Conservation (phyloP, 2,113 vertebrate genomes). For the Henicopernis longicauda region DNA sequence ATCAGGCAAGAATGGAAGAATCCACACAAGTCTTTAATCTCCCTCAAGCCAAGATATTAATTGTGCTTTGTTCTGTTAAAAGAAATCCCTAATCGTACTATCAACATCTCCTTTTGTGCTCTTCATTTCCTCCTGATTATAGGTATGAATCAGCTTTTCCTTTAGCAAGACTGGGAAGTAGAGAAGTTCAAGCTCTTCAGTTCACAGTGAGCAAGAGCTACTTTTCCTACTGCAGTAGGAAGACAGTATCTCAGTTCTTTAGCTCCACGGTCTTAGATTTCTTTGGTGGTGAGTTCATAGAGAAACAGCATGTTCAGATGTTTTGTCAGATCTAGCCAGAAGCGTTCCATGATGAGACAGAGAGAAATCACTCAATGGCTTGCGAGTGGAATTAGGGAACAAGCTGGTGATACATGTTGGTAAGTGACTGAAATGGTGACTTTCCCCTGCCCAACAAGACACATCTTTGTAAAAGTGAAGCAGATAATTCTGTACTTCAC, state of each 20-base stretch:
- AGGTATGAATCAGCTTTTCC: neutral
- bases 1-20: neutral
- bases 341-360: neutral
- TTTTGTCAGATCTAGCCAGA: neutral
- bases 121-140: neutral
- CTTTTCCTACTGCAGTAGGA: neutral
- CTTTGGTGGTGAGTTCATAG: neutral
- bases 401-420: rapidly evolving
- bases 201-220: neutral
- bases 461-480: neutral
- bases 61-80: neutral
- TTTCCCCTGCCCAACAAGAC: neutral
- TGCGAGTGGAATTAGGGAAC: neutral
- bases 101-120: neutral
- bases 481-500: neutral
- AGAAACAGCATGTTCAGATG: neutral
- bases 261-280: neutral
- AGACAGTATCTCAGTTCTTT: neutral
- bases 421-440: neutral
- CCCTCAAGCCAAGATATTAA: neutral
- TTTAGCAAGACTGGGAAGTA: neutral
- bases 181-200: neutral
- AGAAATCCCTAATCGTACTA: neutral
- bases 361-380: neutral
- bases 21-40: neutral